phyloP scores from a whole-genome alignment of 2,888 invertebrate genomes.

The Girardia tigrina region DNA sequence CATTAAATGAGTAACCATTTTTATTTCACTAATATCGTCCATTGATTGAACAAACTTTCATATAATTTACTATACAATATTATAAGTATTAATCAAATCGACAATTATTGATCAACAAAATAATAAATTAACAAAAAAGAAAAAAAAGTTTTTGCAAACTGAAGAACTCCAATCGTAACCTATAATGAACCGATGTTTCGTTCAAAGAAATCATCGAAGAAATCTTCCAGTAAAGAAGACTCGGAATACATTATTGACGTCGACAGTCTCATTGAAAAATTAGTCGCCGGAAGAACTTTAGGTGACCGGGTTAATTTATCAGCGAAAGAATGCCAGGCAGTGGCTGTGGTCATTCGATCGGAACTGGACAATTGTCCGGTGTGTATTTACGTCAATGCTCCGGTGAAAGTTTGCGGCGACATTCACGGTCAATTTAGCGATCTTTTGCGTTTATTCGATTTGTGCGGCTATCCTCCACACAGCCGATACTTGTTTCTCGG shows the following conservation, averaged over 20 bases:
- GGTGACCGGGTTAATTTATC: neutral
- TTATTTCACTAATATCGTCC: too few relatives aligned
- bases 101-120: neutral
- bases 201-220: neutral
- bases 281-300: neutral
- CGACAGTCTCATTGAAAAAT: neutral
- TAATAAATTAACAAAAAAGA: neutral
- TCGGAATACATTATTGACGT: neutral
- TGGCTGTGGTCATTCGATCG: neutral
- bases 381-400: conserved; percentile 29
- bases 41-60: too few relatives aligned
- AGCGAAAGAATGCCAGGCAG: neutral
- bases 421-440: conserved; percentile 36
- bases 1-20: too few relatives aligned
- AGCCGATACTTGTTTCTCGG: conserved; percentile 33
- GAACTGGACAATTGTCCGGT: conserved; percentile 18
- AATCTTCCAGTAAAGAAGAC: neutral
- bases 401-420: conserved; percentile 34
- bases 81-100: neutral
- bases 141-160: neutral
- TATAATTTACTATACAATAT: neutral
- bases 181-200: neutral
- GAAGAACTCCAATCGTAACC: too few relatives aligned
- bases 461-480: conserved; percentile 31
- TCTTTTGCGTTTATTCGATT: conserved; percentile 31